These are phyloP conservation scores for Platyscapa corneri DNA, from an alignment of 1,140 invertebrate species.

Conservation along the genomic window DNA sequence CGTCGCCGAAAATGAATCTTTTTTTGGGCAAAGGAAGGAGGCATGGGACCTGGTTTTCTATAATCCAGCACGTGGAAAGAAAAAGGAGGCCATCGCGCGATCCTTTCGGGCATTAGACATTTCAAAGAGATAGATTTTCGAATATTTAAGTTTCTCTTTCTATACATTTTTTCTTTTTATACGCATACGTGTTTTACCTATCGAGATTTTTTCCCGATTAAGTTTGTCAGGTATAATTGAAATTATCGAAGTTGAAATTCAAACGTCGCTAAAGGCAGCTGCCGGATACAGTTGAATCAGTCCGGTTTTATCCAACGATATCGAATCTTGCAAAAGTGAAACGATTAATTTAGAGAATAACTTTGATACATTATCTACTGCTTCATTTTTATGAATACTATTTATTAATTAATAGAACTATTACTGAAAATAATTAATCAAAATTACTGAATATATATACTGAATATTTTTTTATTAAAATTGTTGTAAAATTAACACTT, in stretches of 20 bases:
- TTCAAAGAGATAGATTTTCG: neutral
- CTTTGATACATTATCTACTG: too few species aligned
- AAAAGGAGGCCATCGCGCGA: constrained; percentile 14
- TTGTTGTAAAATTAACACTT: too few species aligned
- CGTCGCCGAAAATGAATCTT: constrained; percentile 26
- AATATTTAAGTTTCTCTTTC: constrained; percentile 19
- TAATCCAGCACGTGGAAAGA: neutral
- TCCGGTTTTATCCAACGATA: neutral
- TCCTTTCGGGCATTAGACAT: constrained; percentile 1
- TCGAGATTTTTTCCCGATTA: neutral
- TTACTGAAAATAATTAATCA: too few species aligned
- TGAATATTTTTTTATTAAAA: too few species aligned
- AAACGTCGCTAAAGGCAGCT: neutral
- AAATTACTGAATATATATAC: too few species aligned
- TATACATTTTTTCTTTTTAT: neutral
- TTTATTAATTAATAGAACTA: too few species aligned
- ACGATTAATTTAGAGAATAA: too few species aligned
- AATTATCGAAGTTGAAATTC: neutral
- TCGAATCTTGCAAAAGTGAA: too few species aligned
- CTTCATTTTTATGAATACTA: too few species aligned
- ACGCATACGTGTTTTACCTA: neutral
- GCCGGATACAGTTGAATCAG: neutral
- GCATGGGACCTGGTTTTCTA: neutral
- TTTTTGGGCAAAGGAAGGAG: neutral
- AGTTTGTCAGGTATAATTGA: neutral